Evolutionary conservation across 2,113 vertebrate genomes (phyloP).

Genomic region (Eleginops maclovinus): DNA sequence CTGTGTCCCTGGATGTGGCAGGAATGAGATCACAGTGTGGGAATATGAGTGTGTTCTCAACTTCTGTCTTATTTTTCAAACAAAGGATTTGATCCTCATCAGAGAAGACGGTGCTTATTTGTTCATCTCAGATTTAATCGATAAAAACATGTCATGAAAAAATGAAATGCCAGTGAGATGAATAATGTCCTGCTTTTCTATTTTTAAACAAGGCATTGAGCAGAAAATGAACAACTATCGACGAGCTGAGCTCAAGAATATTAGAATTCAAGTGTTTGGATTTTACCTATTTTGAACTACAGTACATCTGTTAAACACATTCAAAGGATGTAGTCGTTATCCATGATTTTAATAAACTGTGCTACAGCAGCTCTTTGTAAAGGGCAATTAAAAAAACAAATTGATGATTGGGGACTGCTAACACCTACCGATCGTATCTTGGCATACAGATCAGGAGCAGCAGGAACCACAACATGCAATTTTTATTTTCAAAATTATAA

Average conservation of each 20-base stretch:
- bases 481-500: not conserved
- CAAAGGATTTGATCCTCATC: conserved; percentile 34
- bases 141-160: conserved; percentile 1
- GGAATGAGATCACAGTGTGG: conserved; percentile 48
- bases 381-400: not conserved
- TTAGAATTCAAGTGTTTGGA: conserved; percentile 8
- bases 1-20: conserved; percentile 41
- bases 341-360: conserved; percentile 12
- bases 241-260: conserved; percentile 9
- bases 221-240: conserved; percentile 32
- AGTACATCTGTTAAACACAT: not conserved
- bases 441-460: not conserved
- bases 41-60: conserved; percentile 34
- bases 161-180: conserved; percentile 39
- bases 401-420: not conserved
- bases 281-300: conserved; percentile 27
- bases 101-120: conserved; percentile 20
- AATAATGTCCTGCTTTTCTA: conserved; percentile 13
- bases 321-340: conserved; percentile 1
- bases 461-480: not conserved
- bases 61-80: conserved; percentile 8
- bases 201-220: conserved; percentile 4
- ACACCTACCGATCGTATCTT: not conserved
- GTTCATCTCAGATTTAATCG: conserved; percentile 11
- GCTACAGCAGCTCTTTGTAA: not conserved